These are phyloP conservation scores for Drosophila burlai DNA, from an alignment of 1,140 invertebrate species.

Conservation along the genomic window DNA sequence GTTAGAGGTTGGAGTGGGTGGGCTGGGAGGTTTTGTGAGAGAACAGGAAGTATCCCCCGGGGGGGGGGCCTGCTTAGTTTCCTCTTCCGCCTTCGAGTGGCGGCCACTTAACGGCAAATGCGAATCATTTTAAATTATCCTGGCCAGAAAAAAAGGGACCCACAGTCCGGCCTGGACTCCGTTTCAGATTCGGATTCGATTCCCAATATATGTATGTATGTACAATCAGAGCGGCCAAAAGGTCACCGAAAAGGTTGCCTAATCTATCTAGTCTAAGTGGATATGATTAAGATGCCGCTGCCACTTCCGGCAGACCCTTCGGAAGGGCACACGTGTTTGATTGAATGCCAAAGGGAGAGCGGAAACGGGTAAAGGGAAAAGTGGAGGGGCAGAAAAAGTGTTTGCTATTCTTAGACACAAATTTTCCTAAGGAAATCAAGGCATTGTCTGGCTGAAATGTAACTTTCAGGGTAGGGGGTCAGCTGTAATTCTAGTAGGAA, in stretches of 20 bases:
- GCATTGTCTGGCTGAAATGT: background rate
- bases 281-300: conserved; percentile 42
- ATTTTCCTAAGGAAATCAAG: background rate
- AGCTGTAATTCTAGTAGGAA: too few relatives aligned
- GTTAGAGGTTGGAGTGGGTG: background rate
- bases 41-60: conserved; percentile 27
- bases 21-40: background rate
- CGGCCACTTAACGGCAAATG: conserved; percentile 75
- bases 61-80: conserved; percentile 21
- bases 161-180: conserved; percentile 4
- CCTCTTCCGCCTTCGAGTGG: conserved; percentile 40
- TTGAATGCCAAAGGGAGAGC: background rate
- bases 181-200: conserved; percentile 32
- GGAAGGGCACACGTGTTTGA: conserved; percentile 1
- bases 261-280: conserved; percentile 47
- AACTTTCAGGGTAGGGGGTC: too few relatives aligned
- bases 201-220: background rate
- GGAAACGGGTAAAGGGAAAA: background rate
- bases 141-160: conserved; percentile 20
- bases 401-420: background rate
- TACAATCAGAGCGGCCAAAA: conserved; percentile 60
- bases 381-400: background rate
- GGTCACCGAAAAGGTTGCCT: conserved; percentile 44
- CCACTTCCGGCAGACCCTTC: conserved; percentile 15
- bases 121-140: conserved; percentile 80